These are phyloP conservation scores for Caenorhabditis panamensis DNA, from an alignment of 2,888 invertebrate genomes.

Conservation along the genomic window DNA sequence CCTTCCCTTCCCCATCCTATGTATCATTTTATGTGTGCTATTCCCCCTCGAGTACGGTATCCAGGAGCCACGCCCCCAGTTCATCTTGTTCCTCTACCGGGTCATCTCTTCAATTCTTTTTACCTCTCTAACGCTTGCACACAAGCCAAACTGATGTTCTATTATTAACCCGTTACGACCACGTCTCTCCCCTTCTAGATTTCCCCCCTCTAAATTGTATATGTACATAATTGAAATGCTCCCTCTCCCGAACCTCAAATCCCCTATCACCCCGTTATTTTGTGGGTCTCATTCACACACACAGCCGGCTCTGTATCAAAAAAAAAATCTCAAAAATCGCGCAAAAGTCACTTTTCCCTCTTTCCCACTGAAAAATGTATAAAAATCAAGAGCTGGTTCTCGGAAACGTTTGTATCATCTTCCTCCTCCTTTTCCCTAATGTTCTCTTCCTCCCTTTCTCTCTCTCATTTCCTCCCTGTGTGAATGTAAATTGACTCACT, in stretches of 20 bases:
- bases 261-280: neutral
- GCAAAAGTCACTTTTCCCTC: conserved; percentile 26
- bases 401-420: conserved; percentile 16
- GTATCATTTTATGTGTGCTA: neutral
- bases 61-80: conserved; percentile 1
- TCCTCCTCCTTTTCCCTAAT: conserved; percentile 2
- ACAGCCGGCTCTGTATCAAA: conserved; percentile 55
- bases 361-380: conserved; percentile 22
- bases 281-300: conserved; percentile 43
- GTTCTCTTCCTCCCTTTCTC: neutral
- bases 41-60: conserved; percentile 16
- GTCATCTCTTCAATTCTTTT: neutral
- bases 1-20: neutral
- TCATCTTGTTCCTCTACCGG: conserved; percentile 2
- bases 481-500: conserved; percentile 57
- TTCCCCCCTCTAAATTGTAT: conserved; percentile 30
- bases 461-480: conserved; percentile 20
- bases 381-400: conserved; percentile 56
- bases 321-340: conserved; percentile 26
- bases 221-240: conserved; percentile 48
- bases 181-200: conserved; percentile 7
- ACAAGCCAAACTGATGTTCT: neutral
- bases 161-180: conserved; percentile 4
- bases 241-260: conserved; percentile 5
- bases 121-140: neutral